Conservation (phyloP, 1,140 invertebrate species). For the Drosophila hydei region DNA sequence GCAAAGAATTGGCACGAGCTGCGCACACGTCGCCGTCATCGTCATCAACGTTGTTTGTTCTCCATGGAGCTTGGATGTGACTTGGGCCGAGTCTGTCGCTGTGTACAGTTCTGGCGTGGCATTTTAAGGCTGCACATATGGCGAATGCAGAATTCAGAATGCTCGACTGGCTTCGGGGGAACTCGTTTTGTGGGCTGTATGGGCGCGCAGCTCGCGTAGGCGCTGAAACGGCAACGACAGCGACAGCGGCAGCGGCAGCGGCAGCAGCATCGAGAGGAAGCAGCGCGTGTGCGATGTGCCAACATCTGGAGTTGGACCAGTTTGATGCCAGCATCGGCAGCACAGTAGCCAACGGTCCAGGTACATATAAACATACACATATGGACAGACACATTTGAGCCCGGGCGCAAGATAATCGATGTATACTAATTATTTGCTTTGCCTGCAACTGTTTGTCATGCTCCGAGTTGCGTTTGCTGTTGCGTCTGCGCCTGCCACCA, state of each 20-base stretch:
- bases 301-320: constrained; percentile 75
- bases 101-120: constrained; percentile 69
- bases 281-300: constrained; percentile 73
- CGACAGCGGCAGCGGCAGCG: constrained; percentile 25
- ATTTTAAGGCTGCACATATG: constrained; percentile 71
- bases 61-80: constrained; percentile 23
- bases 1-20: constrained; percentile 78
- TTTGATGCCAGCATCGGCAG: constrained; percentile 47
- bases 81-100: constrained; percentile 36
- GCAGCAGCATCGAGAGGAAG: constrained; percentile 19
- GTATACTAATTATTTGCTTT: constrained; percentile 83
- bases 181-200: constrained; percentile 73
- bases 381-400: constrained; percentile 29
- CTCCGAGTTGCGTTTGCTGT: constrained; percentile 42
- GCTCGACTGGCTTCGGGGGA: constrained; percentile 52
- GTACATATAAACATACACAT: constrained; percentile 33
- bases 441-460: constrained; percentile 81
- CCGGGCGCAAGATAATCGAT: constrained; percentile 77
- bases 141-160: constrained; percentile 47
- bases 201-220: constrained; percentile 66
- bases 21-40: constrained; percentile 57
- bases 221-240: constrained; percentile 40
- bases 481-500: constrained; percentile 16
- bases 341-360: constrained; percentile 65
- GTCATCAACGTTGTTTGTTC: constrained; percentile 14